Conservation (phyloP, 2,888 invertebrate species). For the Amiota communis region DNA sequence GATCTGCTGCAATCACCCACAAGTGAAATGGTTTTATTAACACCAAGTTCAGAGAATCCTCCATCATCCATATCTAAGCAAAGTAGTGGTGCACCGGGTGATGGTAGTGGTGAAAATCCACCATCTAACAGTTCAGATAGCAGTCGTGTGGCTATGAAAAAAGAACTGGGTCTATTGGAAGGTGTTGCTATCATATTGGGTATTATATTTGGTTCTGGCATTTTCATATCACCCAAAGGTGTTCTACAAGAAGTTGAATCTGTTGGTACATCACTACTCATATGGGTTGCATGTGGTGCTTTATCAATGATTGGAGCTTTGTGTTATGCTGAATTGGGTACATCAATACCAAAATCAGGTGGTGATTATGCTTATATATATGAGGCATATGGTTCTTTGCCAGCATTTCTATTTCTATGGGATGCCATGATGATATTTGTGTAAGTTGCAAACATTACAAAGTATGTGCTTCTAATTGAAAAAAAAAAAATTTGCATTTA, state of each 20-base stretch:
- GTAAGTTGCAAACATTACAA: slow-evolving; percentile 77
- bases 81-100: slow-evolving; percentile 21
- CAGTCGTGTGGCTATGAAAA: slow-evolving; percentile 83
- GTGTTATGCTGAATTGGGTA: slow-evolving; percentile 96
- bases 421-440: slow-evolving; percentile 97
- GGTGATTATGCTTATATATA: slow-evolving; percentile 98
- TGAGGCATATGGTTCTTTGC: slow-evolving; percentile 92
- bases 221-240: slow-evolving; percentile 96
- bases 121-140: slow-evolving; percentile 56
- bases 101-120: slow-evolving; percentile 30
- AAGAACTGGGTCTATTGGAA: slow-evolving; percentile 90
- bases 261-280: slow-evolving; percentile 87
- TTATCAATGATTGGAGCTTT: slow-evolving; percentile 94
- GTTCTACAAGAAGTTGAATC: slow-evolving; percentile 92
- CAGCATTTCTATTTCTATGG: slow-evolving; percentile 96
- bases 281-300: slow-evolving; percentile 92
- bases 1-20: slow-evolving; percentile 65
- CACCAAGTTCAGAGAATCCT: slow-evolving; percentile 64
- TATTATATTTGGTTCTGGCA: slow-evolving; percentile 95
- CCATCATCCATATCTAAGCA: slow-evolving; percentile 40
- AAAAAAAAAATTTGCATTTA: background rate
- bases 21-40: slow-evolving; percentile 72
- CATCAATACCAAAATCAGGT: slow-evolving; percentile 89
- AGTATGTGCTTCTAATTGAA: too few relatives aligned
- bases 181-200: slow-evolving; percentile 96